Percentiles rank a stretch among this genome's conserved stretches.
Conservation (phyloP, 1,140 invertebrate genomes). For the Panagrolaimus sp. region DNA sequence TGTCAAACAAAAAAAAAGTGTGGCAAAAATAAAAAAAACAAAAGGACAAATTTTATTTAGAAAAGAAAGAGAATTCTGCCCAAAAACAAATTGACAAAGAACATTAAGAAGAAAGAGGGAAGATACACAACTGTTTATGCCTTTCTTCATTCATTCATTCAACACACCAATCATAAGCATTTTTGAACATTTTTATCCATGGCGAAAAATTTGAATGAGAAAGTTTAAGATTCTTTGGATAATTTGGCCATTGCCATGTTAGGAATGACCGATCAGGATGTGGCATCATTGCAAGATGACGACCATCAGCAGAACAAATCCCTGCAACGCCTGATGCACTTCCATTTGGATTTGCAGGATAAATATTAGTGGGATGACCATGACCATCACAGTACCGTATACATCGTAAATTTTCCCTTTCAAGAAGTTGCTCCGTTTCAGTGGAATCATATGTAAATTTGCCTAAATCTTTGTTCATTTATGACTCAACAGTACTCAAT, state of each 20-base stretch:
- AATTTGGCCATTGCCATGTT: conserved; percentile 78
- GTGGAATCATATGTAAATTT: conserved; percentile 64
- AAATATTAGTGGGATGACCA: conserved; percentile 28
- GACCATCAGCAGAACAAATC: conserved; percentile 78
- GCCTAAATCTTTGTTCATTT: not conserved
- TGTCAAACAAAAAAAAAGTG: too few species aligned
- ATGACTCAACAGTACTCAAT: not conserved
- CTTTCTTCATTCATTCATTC: too few species aligned
- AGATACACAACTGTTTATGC: too few species aligned
- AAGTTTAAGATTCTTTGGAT: conserved; percentile 64
- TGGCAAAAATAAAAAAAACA: too few species aligned
- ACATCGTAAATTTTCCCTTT: conserved; percentile 65
- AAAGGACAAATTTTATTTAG: too few species aligned
- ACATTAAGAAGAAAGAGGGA: too few species aligned
- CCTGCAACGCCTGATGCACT: conserved; percentile 74
- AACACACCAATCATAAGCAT: conserved; percentile 75
- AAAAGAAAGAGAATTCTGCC: too few species aligned
- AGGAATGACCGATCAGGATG: conserved; percentile 85
- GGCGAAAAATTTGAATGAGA: conserved; percentile 66
- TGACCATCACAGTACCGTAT: conserved; percentile 42
- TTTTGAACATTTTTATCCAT: conserved; percentile 84
- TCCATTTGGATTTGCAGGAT: conserved; percentile 56
- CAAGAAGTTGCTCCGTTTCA: conserved; percentile 65
- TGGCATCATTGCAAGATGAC: conserved; percentile 94
- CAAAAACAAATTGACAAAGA: too few species aligned